Base-by-base conservation (phyloP, 2,113 vertebrate species). In the Oreochromis aureus region DNA sequence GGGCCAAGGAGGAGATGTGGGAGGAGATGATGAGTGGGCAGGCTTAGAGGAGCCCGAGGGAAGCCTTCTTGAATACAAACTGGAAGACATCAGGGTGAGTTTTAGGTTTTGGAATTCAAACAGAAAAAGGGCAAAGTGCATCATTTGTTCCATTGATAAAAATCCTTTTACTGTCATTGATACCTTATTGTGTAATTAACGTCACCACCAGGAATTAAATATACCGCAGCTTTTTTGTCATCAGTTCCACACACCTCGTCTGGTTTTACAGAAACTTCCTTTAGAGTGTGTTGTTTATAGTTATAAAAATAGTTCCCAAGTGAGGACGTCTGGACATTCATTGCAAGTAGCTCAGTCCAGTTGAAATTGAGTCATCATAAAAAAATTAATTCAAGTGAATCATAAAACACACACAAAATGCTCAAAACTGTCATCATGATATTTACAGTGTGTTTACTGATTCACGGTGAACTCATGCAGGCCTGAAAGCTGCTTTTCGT, bases 61-160 rank as follows among this genome's bases (percentile, higher is more conserved):
- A 27, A 98, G 95, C 86, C 88, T 97, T 56, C 92, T 98, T 81
- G 98, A 98, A 32, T 96, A 98, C 90, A 98, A 98, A 91, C 96
- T 98, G 84, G 97, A 98, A 5, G 98, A 98, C 87, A 98, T 98
- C 59, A 95, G 97, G 96, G 98, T 98, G 79, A 82, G 95, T 80
- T 10, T 24, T 27, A 51, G 24, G 34, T 24, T 69, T 78, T 10
- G 32, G 44, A 30, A 51, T 55, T 44, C 30, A 78, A 5, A 1
- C 46, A n/a, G 73, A 78, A 78, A 78, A 53, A 15, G 63, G 46
- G 27, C 16, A 78, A n/a, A 2, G 5, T 32, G 16, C 46, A 9
- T 19, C 27, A 78, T 19, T 32, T 78, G 69, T 73, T 46, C 41
- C 73, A 51, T 6, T 73, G 41, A 78, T 51, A 53, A 78, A 69